Conservation (phyloP, 2,797 vertebrate species). For the Lagocephalus sceleratus region DNA sequence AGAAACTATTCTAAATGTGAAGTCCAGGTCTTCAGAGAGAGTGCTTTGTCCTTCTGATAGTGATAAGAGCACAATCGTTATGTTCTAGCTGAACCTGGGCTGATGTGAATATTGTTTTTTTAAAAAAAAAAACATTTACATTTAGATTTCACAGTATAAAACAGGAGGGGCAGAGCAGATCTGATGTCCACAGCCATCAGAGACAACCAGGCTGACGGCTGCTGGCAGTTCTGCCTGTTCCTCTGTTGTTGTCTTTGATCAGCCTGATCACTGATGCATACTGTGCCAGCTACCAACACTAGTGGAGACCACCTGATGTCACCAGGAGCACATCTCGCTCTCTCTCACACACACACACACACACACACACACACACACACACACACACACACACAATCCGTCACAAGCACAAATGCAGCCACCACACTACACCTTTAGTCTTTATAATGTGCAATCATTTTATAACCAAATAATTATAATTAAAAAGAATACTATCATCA, state of each 20-base stretch:
- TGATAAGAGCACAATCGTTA: slow-evolving; percentile 13
- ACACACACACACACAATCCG: slow-evolving; percentile 9
- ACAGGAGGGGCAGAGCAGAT: slow-evolving; percentile 26
- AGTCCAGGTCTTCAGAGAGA: slow-evolving; percentile 34
- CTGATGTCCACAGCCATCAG: slow-evolving; percentile 61
- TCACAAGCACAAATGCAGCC: too few species aligned
- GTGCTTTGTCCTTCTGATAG: slow-evolving; percentile 32
- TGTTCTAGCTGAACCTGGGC: slow-evolving; percentile 2
- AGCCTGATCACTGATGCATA: slow-evolving; percentile 76
- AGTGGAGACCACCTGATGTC: slow-evolving; percentile 44
- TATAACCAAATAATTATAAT: too few species aligned
- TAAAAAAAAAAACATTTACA: background rate
- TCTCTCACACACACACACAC: slow-evolving; percentile 1
- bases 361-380: slow-evolving; percentile 8
- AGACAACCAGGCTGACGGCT: slow-evolving; percentile 73
- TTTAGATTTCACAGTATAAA: slow-evolving; percentile 25
- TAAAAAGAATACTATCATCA: too few species aligned
- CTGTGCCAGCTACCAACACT: slow-evolving; percentile 55
- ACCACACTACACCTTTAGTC: too few species aligned
- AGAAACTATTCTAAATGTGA: slow-evolving; percentile 62
- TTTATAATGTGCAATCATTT: too few species aligned
- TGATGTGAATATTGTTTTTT: too few species aligned
- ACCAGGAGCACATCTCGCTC: slow-evolving; percentile 27
- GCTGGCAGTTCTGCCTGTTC: slow-evolving; percentile 80
- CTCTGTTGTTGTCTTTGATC: slow-evolving; percentile 84